Evolutionary conservation across 2,113 vertebrate species (phyloP).

Genomic region (Urocolius indicus): DNA sequence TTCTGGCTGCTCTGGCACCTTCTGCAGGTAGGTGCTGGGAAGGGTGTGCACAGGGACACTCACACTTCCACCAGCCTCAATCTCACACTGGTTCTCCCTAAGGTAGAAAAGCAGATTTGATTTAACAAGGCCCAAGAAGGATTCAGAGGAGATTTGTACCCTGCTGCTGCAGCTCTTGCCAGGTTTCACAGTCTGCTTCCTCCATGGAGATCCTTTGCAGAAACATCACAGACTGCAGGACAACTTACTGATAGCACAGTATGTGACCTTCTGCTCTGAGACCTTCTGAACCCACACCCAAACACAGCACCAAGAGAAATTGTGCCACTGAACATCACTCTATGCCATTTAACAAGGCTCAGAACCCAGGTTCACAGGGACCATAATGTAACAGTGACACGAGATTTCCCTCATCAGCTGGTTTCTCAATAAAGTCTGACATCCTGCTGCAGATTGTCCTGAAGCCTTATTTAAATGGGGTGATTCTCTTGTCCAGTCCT

Average conservation of each 20-base stretch:
- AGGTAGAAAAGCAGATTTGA: background rate
- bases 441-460: background rate
- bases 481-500: background rate
- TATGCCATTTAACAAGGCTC: background rate
- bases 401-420: background rate
- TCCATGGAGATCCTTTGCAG: background rate
- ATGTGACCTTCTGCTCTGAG: background rate
- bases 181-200: background rate
- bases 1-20: conserved; percentile 83
- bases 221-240: background rate
- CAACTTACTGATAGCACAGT: background rate
- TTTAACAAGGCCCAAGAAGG: background rate
- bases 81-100: conserved; percentile 85
- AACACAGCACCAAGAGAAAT: background rate
- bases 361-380: background rate
- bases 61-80: conserved; percentile 70
- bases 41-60: conserved; percentile 71
- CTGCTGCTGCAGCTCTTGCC: rapidly evolving
- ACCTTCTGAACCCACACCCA: background rate
- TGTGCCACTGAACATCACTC: background rate
- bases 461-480: background rate
- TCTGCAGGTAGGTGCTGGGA: conserved; percentile 80
- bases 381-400: background rate
- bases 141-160: rapidly evolving
- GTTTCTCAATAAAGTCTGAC: background rate